Evolutionary conservation across 2,113 vertebrate genomes (phyloP).

Genomic region (Sceloporus undulatus): DNA sequence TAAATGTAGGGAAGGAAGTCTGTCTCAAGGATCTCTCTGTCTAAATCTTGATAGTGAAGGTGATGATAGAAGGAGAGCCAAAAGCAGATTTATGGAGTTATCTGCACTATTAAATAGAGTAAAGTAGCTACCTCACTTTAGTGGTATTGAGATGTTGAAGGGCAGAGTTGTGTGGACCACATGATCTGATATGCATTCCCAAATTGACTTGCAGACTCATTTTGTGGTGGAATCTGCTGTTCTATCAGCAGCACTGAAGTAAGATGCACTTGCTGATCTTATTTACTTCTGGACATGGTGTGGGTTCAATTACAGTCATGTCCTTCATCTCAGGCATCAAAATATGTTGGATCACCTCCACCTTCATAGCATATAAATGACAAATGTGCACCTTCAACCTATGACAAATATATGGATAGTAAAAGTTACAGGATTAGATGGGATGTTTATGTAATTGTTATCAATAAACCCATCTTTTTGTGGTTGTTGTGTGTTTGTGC

Average conservation of each 20-base stretch:
- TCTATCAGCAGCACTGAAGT: not conserved
- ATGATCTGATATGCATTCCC: not conserved
- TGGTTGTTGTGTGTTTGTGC: too few species aligned
- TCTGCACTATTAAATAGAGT: not conserved
- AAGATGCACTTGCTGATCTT: too few species aligned
- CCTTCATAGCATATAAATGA: not conserved
- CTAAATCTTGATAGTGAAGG: not conserved
- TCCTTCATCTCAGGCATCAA: not conserved
- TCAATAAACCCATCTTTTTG: too few species aligned
- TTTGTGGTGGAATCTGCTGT: not conserved
- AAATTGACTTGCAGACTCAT: not conserved
- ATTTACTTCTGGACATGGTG: not conserved
- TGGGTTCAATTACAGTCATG: not conserved
- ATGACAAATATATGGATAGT: too few species aligned
- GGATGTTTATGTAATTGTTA: too few species aligned
- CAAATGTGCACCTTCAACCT: not conserved
- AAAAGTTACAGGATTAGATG: too few species aligned
- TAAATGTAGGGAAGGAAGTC: not conserved
- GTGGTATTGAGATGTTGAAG: not conserved
- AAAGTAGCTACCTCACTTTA: not conserved
- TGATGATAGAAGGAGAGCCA: not conserved
- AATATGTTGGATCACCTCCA: not conserved
- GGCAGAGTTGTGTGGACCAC: too few species aligned
- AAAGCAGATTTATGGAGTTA: not conserved
- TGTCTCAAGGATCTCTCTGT: not conserved